Conservation (phyloP, 2,113 vertebrate species). For the Mesembrinibis cayennensis region DNA sequence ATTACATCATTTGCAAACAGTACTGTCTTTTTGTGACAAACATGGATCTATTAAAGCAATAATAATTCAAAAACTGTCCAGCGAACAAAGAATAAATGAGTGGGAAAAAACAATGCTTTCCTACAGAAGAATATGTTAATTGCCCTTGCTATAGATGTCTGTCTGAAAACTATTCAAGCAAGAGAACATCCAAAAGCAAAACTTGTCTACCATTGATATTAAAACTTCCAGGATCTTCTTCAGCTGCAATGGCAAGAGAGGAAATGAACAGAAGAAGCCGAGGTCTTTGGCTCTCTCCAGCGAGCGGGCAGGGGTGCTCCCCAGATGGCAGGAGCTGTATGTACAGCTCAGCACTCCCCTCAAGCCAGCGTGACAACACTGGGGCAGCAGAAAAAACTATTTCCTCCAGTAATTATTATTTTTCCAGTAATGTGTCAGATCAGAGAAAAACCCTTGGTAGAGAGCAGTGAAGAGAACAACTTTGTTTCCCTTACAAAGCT, state of each 20-base stretch:
- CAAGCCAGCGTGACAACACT: neutral
- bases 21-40: neutral
- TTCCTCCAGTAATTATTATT: neutral
- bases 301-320: fast-evolving
- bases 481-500: neutral
- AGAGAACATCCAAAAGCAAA: constrained; percentile 11
- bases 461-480: neutral
- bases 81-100: neutral
- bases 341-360: neutral
- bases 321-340: neutral
- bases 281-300: neutral
- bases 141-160: neutral
- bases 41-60: neutral
- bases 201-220: neutral
- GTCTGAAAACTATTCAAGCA: neutral
- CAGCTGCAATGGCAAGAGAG: neutral
- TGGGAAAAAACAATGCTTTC: neutral
- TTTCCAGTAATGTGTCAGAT: neutral
- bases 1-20: neutral
- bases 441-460: neutral
- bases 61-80: neutral
- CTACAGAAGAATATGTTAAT: neutral
- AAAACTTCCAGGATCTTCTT: neutral
- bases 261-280: neutral
- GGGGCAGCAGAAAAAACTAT: neutral